Percentiles rank a stretch among this genome's conserved stretches.
phyloP scores from a whole-genome alignment of 2,113 vertebrate genomes.

The Psammodynastes pulverulentus region DNA sequence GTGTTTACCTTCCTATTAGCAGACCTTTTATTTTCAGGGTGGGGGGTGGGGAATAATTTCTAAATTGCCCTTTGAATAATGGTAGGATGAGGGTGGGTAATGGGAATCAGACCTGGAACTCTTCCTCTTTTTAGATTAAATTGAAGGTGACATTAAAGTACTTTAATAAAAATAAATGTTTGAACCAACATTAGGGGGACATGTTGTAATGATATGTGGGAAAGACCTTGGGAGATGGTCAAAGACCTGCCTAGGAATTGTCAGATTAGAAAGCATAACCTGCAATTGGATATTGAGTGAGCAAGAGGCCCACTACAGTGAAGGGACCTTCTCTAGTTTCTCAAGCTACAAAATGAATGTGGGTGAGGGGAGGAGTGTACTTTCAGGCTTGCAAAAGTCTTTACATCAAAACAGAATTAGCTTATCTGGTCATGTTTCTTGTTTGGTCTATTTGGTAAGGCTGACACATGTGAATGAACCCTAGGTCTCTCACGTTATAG shows the following conservation, averaged over 20 bases:
- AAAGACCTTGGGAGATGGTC: neutral
- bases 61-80: neutral
- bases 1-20: neutral
- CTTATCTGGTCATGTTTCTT: neutral
- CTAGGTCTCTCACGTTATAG: neutral
- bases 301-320: neutral
- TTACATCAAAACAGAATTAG: neutral
- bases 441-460: neutral
- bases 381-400: neutral
- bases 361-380: neutral
- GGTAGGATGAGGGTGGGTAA: neutral
- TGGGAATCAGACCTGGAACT: neutral
- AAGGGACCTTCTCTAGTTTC: neutral
- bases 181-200: neutral
- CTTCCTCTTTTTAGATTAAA: neutral
- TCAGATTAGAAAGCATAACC: neutral
- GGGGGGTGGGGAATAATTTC: neutral
- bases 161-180: neutral
- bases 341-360: neutral
- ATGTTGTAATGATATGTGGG: neutral
- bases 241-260: neutral
- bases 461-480: neutral
- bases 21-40: neutral
- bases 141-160: neutral
- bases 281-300: neutral